Evolutionary conservation across 1,140 invertebrate species (phyloP), one percentile per base, ranked within the genome.

Genomic region (Pentalonia nigronervosa): DNA sequence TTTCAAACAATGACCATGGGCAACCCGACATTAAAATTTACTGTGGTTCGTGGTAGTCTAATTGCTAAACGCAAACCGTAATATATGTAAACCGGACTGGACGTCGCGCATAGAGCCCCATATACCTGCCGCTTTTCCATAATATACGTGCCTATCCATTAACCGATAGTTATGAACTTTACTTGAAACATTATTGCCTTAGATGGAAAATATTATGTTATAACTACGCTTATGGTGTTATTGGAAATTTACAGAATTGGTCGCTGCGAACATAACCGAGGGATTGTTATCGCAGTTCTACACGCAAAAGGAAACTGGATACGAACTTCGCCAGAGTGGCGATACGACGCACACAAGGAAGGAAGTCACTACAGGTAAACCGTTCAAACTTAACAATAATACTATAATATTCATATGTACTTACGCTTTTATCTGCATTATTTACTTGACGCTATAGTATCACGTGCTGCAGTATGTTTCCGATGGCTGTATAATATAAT

Each of bases 261-360:
- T 93, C 11, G 81, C 91, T 7, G 91, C 48, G 9, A 93, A 93
- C 81, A 93, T 95, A 93, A 95, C 95, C 17, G 95, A 95, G 56
- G 95, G 96, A 93, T 84, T 94, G 21, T 67, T 95, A 23, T 96
- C 96, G 47, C 95, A 95, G 86, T 96, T 95, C 94, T 96, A 95
- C 94, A 94, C 95, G 0, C 94, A 95, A 90, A 94, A 94, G 20
- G 94, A 94, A 94, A 91, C 94, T 94, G 94, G 95, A 30, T 94
- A 93, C 86, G 90, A 94, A 60, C 95, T 94, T 53, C 90, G 81
- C 53, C 91, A 95, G 7, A 95, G 95, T 7, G 94, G 95, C 53
- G 95, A 95, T 94, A 95, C 95, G 89, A 96, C 96, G 86, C 94
- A 95, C 48, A 94, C 95, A 1, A 94, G 95, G 36, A 95, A 95